Evolutionary conservation across 2,888 invertebrate species (phyloP), one percentile per base, ranked within the genome.

Genomic region (Plutella xylostella): DNA sequence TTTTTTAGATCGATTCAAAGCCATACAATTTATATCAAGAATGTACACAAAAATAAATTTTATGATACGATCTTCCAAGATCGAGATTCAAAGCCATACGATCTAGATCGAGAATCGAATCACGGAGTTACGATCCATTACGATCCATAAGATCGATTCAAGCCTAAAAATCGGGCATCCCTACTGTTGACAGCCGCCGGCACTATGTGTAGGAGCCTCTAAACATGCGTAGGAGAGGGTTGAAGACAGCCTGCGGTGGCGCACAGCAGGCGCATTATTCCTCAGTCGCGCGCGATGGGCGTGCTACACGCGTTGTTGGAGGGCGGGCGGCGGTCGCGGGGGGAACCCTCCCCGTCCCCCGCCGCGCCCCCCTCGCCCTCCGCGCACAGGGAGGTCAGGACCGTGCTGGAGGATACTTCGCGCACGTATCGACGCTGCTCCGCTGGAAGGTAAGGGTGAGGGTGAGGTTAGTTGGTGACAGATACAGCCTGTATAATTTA

Each of bases 341-440:
- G 46, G 30, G 43, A 31, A 43, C 35, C 31, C 14, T 18, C 52
- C 21, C 45, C 44, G 22, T 50, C 46, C 20, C 38, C 11, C 42
- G 31, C 35, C 37, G 35, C 46, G 22, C 48, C 52, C 42, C 38
- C 50, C 39, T 39, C 47, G 21, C 48, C 51, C 42, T 37, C 50
- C 37, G 42, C 47, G 56, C 75, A 66, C 60, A 77, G 61, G 45
- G 78, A 63, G 51, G 68, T 52, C 61, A 80, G 70, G 63, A 72
- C 74, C 53, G 56, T 58, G 65, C 78, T 79, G n/a, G 72, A 53
- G 3, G 76, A 70, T 56, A 83, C 74, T 63, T 82, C 84, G 52
- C 66, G 73, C 58, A 79, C 84, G 62, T 68, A 82, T 46, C 78
- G 79, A 41, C 73, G 76, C 65, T 84, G 84, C 64, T 78, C 80